A percentile compares a stretch with the other conserved stretches of the same genome.
phyloP scores from a whole-genome alignment of 2,113 vertebrate genomes.

The Bambusicola thoracicus region DNA sequence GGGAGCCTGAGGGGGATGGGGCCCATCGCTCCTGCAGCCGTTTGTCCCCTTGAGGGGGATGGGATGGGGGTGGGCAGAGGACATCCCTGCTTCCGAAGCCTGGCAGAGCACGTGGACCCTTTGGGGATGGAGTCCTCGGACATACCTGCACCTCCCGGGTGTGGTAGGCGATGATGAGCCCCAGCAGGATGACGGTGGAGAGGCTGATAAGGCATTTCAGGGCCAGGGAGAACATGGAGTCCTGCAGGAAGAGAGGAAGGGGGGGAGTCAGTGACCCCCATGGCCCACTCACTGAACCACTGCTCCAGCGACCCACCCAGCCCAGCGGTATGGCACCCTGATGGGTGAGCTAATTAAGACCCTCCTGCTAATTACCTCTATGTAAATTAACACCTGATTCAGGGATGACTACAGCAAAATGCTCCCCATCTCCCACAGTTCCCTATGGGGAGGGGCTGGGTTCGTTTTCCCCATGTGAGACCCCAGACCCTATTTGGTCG shows the following conservation, averaged over 20 bases:
- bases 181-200: conserved; percentile 82
- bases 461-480: rapidly evolving
- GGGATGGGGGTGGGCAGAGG: background rate
- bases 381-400: conserved; percentile 3
- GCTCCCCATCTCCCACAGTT: background rate
- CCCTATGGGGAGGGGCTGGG: background rate
- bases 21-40: too few relatives aligned
- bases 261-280: background rate
- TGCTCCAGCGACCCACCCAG: background rate
- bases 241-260: conserved; percentile 62
- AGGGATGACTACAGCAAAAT: background rate
- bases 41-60: background rate
- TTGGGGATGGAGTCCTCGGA: background rate
- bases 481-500: rapidly evolving
- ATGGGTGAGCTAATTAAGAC: conserved; percentile 41
- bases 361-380: conserved; percentile 38
- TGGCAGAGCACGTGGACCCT: background rate
- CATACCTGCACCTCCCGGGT: conserved; percentile 85
- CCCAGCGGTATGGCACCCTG: background rate
- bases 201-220: conserved; percentile 88
- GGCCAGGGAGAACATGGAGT: conserved; percentile 87
- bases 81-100: background rate
- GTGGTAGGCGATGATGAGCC: conserved; percentile 85
- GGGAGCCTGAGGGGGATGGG: background rate
- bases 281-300: background rate